Evolutionary conservation across 2,888 invertebrate genomes (phyloP), one percentile per base, ranked within the genome.

Genomic region (Cerastis leucographa): DNA sequence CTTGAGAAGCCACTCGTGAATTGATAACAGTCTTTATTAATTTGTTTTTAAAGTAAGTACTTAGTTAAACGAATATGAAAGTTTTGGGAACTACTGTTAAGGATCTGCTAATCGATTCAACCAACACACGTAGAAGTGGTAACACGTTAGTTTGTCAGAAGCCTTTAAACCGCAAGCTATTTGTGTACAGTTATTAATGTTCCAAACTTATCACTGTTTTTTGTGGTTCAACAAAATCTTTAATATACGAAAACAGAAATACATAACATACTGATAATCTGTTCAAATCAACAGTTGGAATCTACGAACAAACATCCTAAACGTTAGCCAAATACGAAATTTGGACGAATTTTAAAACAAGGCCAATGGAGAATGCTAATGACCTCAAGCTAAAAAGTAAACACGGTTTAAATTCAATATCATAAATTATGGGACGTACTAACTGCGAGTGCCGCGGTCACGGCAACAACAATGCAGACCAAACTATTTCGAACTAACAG

Each of bases 311-410:
- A 87, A 90, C 87, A 85, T 87, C 84, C 88, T 87, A 89, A 91
- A 88, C 74, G 64, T 69, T 81, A 85, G 89, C 92, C 91, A 93
- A 93, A 89, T 90, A 90, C 90, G 88, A 87, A 86, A 77, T 78
- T 59, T 76, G 77, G 69, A 68, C 69, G 74, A 84, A 80, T 78
- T 83, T 74, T 71, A 82, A 76, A 81, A 84, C 84, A 81, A 84
- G 81, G 80, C 78, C 83, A 84, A 71, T 74, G 65, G 67, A 61
- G 70, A 80, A 85, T 80, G 83, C 78, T 82, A 84, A 87, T 83
- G 87, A 87, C 85, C 88, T 87, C 84, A 76, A 54, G 71, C 59
- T 79, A 77, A 85, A 84, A 86, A 73, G 81, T 83, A 87, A 87
- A 87, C 81, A 88, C 61, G 56, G 71, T 85, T 82, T 74, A 68